A percentile compares a stretch with the other conserved stretches of the same genome.
phyloP scores from a whole-genome alignment of 2,113 vertebrate species.

The Speoplatyrhinus poulsoni region DNA sequence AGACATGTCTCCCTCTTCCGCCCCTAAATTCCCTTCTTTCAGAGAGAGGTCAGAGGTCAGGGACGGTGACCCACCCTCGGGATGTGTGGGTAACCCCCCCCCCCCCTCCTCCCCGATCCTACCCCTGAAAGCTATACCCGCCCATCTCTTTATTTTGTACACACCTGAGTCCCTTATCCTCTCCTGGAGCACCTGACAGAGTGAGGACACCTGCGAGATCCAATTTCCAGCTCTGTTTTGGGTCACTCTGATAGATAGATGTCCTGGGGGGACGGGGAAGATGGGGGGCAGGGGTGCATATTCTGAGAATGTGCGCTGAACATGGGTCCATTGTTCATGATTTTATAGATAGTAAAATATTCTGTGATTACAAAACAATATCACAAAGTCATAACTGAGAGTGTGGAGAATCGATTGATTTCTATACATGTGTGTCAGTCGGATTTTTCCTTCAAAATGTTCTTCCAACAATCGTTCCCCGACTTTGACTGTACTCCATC shows the following conservation, averaged over 20 bases:
- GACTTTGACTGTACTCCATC: slow-evolving; percentile 12
- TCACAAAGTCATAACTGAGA: not conserved
- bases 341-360: too few relatives aligned
- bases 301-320: not conserved
- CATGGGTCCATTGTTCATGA: slow-evolving; percentile 41
- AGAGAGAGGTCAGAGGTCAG: slow-evolving; percentile 70
- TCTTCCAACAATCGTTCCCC: not conserved
- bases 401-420: not conserved
- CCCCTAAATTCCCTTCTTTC: slow-evolving; percentile 76
- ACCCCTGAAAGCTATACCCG: slow-evolving; percentile 37
- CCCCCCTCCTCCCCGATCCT: not conserved
- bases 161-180: slow-evolving; percentile 73
- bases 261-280: not conserved
- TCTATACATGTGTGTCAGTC: not conserved
- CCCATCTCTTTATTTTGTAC: slow-evolving; percentile 77
- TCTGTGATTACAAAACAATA: slow-evolving; percentile 4
- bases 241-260: slow-evolving; percentile 41
- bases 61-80: slow-evolving; percentile 71
- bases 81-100: slow-evolving; percentile 41
- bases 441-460: slow-evolving; percentile 9
- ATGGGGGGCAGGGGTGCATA: not conserved
- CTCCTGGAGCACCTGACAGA: slow-evolving; percentile 59
- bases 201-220: slow-evolving; percentile 52
- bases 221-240: slow-evolving; percentile 46
- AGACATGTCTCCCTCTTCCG: slow-evolving; percentile 67